Conservation (phyloP, 2,113 vertebrate species). For the Colinus virginianus region DNA sequence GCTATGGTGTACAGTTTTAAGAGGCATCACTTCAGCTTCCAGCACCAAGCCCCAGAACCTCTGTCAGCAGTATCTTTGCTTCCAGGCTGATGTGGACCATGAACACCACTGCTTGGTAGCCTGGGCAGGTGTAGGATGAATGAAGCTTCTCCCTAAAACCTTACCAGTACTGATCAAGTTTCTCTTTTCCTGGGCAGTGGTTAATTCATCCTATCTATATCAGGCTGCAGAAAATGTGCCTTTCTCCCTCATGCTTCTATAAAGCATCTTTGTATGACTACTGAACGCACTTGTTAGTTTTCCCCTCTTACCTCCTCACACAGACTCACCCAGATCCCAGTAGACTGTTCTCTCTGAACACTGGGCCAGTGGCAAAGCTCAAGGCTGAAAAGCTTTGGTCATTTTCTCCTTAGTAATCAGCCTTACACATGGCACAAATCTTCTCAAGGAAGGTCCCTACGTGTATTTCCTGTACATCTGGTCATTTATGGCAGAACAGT, state of each 20-base stretch:
- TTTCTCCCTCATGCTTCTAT: neutral
- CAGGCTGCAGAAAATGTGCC: neutral
- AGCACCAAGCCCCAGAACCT: neutral
- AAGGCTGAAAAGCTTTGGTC: neutral
- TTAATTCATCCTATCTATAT: neutral
- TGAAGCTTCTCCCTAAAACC: neutral
- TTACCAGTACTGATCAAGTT: neutral
- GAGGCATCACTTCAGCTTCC: neutral
- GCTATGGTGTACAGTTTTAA: neutral
- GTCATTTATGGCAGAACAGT: neutral
- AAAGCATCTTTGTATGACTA: neutral
- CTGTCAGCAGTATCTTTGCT: neutral
- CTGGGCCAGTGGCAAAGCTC: neutral
- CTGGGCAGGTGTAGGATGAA: neutral
- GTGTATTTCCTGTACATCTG: conserved; percentile 49
- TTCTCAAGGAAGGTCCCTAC: neutral
- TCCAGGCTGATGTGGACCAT: neutral
- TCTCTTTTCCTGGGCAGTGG: neutral
- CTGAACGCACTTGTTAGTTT: neutral
- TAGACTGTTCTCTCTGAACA: neutral
- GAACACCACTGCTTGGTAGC: accelerated
- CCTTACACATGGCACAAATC: neutral
- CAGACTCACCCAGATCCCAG: neutral
- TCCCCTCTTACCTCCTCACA: neutral
- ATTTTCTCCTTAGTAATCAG: neutral